These are phyloP conservation scores for Mustelus asterias DNA, from an alignment of 2,113 vertebrate species.

Conservation along the genomic window DNA sequence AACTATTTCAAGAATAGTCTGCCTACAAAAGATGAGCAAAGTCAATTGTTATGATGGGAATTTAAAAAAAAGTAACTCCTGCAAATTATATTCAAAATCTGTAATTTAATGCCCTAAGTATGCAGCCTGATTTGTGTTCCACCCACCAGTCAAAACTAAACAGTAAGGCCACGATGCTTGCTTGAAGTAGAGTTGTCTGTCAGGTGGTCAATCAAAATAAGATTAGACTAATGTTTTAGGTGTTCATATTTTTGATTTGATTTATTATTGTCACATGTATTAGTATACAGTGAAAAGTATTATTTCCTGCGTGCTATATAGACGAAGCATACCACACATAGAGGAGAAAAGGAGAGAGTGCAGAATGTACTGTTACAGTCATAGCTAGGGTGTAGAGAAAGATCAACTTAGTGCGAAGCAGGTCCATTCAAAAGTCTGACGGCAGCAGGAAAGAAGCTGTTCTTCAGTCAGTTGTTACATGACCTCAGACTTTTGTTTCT, in stretches of 20 bases:
- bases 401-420: no score
- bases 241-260: background rate
- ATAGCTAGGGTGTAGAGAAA: no score
- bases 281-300: no score
- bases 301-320: no score
- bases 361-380: no score
- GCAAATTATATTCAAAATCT: background rate
- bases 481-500: no score
- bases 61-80: background rate
- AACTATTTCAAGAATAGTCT: background rate
- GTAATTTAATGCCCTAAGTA: background rate
- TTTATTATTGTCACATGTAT: no score
- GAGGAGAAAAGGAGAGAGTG: no score
- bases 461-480: no score
- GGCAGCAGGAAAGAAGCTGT: no score
- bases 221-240: background rate
- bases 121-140: background rate
- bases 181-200: background rate
- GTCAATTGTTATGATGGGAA: background rate
- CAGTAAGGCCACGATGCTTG: background rate
- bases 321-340: no score
- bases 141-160: background rate
- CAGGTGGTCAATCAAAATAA: background rate
- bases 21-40: background rate
- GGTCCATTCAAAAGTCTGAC: no score